Evolutionary conservation across 2,888 invertebrate genomes (phyloP).

Genomic region (Lysandra bellargus): DNA sequence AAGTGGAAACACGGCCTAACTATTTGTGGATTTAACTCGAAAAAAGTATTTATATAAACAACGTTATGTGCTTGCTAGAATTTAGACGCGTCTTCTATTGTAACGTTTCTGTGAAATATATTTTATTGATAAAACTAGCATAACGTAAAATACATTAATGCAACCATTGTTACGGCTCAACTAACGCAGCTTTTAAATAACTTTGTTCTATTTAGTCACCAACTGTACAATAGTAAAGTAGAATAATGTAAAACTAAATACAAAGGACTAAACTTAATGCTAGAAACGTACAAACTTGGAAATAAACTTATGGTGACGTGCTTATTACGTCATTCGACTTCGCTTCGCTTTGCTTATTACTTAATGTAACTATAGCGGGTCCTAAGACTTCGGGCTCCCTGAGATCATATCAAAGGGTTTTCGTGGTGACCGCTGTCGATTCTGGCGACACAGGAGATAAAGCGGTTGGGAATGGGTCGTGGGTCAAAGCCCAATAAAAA

Average conservation of each 20-base stretch:
- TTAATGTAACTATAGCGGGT: too few species aligned
- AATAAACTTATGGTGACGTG: slow-evolving; percentile 5
- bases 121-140: slow-evolving; percentile 7
- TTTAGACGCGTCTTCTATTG: not conserved
- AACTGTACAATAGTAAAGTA: slow-evolving; percentile 9
- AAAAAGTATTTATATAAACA: not conserved
- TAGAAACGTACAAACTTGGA: not conserved
- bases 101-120: not conserved
- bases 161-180: slow-evolving; percentile 15
- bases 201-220: slow-evolving; percentile 5
- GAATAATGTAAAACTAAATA: not conserved
- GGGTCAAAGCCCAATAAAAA: too few species aligned
- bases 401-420: too few species aligned
- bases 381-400: too few species aligned
- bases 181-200: slow-evolving; percentile 9
- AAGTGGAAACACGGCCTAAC: not conserved
- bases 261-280: slow-evolving; percentile 7
- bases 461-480: too few species aligned
- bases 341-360: not conserved
- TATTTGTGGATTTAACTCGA: not conserved
- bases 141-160: slow-evolving; percentile 14
- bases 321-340: not conserved
- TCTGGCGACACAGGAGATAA: too few species aligned
- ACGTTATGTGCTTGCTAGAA: not conserved
- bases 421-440: too few species aligned